Conservation (phyloP, 2,888 invertebrate genomes). For the Rugalucina vietnamica region DNA sequence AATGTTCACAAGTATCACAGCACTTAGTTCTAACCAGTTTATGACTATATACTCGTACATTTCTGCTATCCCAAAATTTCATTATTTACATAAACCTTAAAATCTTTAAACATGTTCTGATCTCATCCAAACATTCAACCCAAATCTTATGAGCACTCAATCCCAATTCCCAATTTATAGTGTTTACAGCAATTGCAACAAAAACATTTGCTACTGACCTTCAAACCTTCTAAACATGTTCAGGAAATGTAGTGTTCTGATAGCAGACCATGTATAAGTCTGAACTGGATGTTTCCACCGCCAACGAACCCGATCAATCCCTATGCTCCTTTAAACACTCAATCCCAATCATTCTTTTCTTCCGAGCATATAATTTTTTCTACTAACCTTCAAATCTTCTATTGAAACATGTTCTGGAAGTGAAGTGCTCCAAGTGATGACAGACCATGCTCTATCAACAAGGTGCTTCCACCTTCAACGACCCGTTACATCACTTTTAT, state of each 20-base stretch:
- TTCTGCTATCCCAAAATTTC: too few species aligned
- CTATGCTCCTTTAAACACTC: conserved; percentile 56
- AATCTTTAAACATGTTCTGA: too few species aligned
- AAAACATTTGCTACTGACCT: conserved; percentile 16
- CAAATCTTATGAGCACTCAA: too few species aligned
- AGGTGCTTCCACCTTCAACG: conserved; percentile 65
- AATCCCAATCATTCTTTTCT: too few species aligned
- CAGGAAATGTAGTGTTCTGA: conserved; percentile 55
- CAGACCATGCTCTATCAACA: conserved; percentile 61
- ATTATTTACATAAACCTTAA: too few species aligned
- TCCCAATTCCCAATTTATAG: too few species aligned
- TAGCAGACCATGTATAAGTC: conserved; percentile 52
- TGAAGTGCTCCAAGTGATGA: conserved; percentile 39
- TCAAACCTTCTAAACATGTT: conserved; percentile 64
- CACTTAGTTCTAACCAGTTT: too few species aligned
- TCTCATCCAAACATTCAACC: too few species aligned
- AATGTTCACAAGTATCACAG: too few species aligned
- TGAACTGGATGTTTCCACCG: conserved; percentile 62
- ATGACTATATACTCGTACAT: too few species aligned
- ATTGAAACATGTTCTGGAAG: conserved; percentile 62
- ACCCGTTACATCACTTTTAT: conserved; percentile 61
- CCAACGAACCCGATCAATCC: conserved; percentile 67
- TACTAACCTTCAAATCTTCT: conserved; percentile 60
- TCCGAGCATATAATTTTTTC: not conserved
- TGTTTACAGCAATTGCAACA: too few species aligned